Conservation (phyloP, 2,888 invertebrate genomes). For the Phyto melanocephala region DNA sequence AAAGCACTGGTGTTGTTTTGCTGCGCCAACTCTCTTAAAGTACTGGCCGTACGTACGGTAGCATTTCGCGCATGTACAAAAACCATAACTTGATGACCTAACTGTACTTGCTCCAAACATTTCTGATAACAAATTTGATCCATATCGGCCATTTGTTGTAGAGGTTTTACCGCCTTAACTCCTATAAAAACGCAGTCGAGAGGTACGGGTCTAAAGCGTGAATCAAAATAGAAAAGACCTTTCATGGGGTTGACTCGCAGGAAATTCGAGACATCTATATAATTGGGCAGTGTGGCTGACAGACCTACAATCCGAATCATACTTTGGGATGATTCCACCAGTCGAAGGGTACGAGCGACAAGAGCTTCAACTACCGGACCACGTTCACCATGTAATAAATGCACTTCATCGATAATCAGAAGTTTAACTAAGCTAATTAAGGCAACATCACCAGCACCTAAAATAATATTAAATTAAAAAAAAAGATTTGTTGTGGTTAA, state of each 20-base stretch:
- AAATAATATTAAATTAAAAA: not conserved
- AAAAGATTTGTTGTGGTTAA: no score
- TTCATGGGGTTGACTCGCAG: constrained; percentile 94
- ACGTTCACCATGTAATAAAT: constrained; percentile 96
- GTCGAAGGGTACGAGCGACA: constrained; percentile 95
- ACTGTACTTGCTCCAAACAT: constrained; percentile 89
- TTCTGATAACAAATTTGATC: constrained; percentile 96
- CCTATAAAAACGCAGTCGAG: constrained; percentile 94
- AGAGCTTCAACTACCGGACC: constrained; percentile 98
- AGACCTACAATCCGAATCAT: constrained; percentile 98
- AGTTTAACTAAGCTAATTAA: constrained; percentile 94
- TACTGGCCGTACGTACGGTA: constrained; percentile 92
- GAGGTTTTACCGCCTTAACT: constrained; percentile 84
- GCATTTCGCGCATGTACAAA: constrained; percentile 99
- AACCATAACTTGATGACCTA: constrained; percentile 97
- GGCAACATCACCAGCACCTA: constrained; percentile 89
- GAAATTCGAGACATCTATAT: constrained; percentile 96
- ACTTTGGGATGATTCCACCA: constrained; percentile 93
- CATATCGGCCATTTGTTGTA: constrained; percentile 87
- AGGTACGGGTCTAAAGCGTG: constrained; percentile 96
- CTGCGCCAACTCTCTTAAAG: constrained; percentile 89
- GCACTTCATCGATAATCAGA: constrained; percentile 98
- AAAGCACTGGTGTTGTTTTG: constrained; percentile 85
- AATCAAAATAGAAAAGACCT: constrained; percentile 96
- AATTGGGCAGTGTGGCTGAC: constrained; percentile 98